Conservation (phyloP, 2,113 vertebrate species). For the Malurus elegans region DNA sequence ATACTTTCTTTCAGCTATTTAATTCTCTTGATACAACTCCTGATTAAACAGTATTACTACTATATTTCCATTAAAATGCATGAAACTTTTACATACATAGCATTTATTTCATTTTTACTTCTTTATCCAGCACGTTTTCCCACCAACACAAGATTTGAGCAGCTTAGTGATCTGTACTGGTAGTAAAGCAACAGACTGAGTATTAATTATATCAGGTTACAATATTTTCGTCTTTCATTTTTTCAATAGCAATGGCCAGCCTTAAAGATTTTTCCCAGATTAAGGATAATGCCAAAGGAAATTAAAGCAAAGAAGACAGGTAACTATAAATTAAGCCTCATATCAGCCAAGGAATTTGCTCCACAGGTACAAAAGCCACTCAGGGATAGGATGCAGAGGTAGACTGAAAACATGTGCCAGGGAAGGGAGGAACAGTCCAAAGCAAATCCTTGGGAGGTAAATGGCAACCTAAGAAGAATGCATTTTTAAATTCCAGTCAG, state of each 20-base stretch:
- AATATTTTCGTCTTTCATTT: not conserved
- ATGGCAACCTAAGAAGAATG: not conserved
- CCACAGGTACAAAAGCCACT: not conserved
- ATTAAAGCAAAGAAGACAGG: not conserved
- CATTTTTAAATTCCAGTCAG: not conserved
- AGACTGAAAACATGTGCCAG: not conserved
- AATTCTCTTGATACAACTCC: not conserved
- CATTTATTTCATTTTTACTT: not conserved
- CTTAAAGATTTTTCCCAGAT: not conserved
- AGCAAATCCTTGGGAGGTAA: not conserved
- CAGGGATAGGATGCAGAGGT: not conserved
- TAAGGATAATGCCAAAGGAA: not conserved
- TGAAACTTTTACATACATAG: not conserved
- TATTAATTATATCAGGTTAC: not conserved
- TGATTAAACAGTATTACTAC: not conserved
- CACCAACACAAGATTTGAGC: not conserved
- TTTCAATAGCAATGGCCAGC: not conserved
- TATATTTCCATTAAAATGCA: not conserved
- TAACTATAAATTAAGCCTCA: not conserved
- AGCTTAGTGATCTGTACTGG: not conserved
- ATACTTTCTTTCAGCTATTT: not conserved
- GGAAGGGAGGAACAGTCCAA: not conserved
- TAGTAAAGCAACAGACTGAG: not conserved
- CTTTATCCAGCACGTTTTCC: not conserved
- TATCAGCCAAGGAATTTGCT: not conserved